Conservation (phyloP, 2,113 vertebrate genomes). For the human region DNA sequence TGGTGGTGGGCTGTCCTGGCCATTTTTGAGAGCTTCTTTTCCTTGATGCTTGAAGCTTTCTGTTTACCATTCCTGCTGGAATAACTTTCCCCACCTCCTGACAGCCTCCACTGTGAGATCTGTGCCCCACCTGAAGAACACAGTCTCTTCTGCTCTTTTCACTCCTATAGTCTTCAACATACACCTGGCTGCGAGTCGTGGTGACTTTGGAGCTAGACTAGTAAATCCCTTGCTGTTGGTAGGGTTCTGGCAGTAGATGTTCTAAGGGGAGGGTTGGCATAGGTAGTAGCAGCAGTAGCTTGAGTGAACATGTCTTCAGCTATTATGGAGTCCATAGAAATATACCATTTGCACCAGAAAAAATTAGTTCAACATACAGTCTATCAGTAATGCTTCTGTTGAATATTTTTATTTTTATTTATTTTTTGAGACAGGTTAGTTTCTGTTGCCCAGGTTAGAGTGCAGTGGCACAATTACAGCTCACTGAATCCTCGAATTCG, state of each 20-base stretch:
- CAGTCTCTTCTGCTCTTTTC: neutral
- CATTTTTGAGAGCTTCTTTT: neutral
- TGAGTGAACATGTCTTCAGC: neutral
- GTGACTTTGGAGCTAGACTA: neutral
- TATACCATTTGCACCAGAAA: neutral
- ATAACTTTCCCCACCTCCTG: neutral
- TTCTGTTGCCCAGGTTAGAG: too few species aligned
- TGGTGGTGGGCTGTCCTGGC: neutral
- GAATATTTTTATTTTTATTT: too few species aligned
- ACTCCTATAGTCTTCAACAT: neutral
- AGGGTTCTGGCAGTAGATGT: neutral
- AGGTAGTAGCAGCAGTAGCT: neutral
- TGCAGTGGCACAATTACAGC: too few species aligned
- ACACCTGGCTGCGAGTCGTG: fast-evolving
- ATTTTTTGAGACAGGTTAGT: too few species aligned
- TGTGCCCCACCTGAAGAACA: neutral
- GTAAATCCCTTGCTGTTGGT: neutral
- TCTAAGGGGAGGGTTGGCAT: neutral
- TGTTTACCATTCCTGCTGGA: neutral
- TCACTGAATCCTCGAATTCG: too few species aligned
- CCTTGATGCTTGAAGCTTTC: neutral
- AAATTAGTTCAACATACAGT: neutral
- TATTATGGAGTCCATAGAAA: neutral
- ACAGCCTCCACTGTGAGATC: neutral
- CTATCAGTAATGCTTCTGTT: neutral